Conservation (phyloP, 2,888 invertebrate species). For the Drosophila nr. medialis region DNA sequence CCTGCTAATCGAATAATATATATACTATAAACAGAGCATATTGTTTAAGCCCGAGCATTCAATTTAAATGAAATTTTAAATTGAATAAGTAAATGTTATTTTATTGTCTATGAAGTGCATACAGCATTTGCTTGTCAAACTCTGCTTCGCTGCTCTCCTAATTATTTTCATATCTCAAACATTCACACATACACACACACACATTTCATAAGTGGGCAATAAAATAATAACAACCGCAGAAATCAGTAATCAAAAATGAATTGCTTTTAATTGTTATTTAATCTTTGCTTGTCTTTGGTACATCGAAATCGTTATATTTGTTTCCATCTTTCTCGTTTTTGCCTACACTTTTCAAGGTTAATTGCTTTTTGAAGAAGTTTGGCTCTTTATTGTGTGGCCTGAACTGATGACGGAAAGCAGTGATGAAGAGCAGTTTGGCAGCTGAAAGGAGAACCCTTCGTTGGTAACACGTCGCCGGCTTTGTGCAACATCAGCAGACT, state of each 20-base stretch:
- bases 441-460: conserved; percentile 16
- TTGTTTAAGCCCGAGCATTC: neutral
- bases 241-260: conserved; percentile 72
- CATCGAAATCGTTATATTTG: conserved; percentile 40
- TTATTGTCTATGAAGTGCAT: conserved; percentile 16
- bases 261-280: conserved; percentile 79
- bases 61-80: neutral
- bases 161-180: conserved; percentile 32
- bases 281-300: conserved; percentile 53
- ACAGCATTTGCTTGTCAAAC: conserved; percentile 10
- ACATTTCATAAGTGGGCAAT: conserved; percentile 60
- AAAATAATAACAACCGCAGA: conserved; percentile 67
- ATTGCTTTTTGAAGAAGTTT: conserved; percentile 63
- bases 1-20: neutral
- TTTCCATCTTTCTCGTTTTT: conserved; percentile 24
- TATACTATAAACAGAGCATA: neutral
- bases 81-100: neutral
- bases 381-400: neutral
- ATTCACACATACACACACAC: conserved; percentile 21
- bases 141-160: neutral
- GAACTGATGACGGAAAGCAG: conserved; percentile 31
- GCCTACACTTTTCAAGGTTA: conserved; percentile 64
- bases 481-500: conserved; percentile 28
- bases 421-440: conserved; percentile 1
- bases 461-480: conserved; percentile 18